Evolutionary conservation across 2,113 vertebrate species (phyloP).

Genomic region (Tachysurus fulvidraco): DNA sequence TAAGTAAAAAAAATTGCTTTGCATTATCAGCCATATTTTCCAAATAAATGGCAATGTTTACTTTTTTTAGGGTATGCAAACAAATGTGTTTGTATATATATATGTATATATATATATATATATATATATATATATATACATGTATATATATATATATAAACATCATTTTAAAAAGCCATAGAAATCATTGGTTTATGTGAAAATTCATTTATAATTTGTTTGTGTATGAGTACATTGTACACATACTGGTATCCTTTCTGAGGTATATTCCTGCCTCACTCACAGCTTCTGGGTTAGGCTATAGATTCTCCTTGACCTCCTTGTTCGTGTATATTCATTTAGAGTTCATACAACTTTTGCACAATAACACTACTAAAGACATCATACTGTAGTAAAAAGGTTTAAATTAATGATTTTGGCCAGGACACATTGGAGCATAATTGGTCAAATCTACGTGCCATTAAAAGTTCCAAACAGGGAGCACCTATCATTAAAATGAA

Average conservation of each 20-base stretch:
- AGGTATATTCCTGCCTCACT: neutral
- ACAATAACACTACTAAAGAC: neutral
- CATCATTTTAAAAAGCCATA: neutral
- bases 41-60: no score
- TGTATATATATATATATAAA: no score
- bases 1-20: no score
- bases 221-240: neutral
- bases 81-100: no score
- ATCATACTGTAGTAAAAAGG: neutral
- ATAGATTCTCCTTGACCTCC: no score
- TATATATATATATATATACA: no score
- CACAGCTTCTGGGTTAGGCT: neutral
- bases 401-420: neutral
- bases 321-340: no score
- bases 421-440: neutral
- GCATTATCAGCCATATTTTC: no score
- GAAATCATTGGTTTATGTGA: neutral
- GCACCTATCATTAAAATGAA: neutral
- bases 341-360: neutral
- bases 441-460: neutral
- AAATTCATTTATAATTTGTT: neutral
- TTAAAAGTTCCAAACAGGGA: neutral
- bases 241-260: neutral
- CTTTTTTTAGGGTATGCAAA: no score
- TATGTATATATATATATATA: no score